Evolutionary conservation across 2,888 invertebrate genomes (phyloP).

Genomic region (Cheilosia pagana): DNA sequence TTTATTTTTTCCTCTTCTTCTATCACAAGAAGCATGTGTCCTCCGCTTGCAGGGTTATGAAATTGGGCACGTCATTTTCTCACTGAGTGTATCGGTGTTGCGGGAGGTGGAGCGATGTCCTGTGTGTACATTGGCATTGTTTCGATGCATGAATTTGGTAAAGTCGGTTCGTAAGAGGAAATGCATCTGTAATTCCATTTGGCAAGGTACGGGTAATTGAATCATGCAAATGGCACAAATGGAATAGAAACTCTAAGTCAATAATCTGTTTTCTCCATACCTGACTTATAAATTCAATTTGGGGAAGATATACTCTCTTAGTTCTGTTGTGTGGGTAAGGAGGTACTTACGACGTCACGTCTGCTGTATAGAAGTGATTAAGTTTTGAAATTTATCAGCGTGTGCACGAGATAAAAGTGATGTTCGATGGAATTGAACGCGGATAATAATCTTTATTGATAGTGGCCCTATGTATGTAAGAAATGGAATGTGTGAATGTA

Average conservation of each 20-base stretch:
- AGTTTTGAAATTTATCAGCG: background rate
- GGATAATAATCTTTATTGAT: background rate
- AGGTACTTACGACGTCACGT: background rate
- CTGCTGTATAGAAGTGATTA: conserved; percentile 13
- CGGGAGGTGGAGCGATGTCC: background rate
- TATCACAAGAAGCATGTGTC: conserved; percentile 16
- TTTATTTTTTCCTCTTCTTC: conserved; percentile 16
- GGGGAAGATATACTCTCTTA: background rate
- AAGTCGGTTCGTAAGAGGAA: conserved; percentile 15
- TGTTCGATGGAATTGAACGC: background rate
- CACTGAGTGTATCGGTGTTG: background rate
- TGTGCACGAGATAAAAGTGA: conserved; percentile 30
- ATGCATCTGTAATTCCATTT: conserved; percentile 44
- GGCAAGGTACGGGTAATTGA: conserved; percentile 19
- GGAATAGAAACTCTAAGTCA: conserved; percentile 33
- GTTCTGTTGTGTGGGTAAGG: background rate
- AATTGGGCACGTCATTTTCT: conserved; percentile 4
- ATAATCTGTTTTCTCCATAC: conserved; percentile 27
- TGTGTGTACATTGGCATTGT: conserved; percentile 34
- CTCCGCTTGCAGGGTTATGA: background rate
- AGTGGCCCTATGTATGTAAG: background rate
- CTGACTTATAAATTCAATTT: conserved; percentile 58
- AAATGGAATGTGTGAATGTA: background rate
- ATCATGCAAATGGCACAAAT: conserved; percentile 25
- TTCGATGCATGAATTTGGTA: conserved; percentile 46